Evolutionary conservation across 2,797 vertebrate species (phyloP).

Genomic region (Australoheros facetus): DNA sequence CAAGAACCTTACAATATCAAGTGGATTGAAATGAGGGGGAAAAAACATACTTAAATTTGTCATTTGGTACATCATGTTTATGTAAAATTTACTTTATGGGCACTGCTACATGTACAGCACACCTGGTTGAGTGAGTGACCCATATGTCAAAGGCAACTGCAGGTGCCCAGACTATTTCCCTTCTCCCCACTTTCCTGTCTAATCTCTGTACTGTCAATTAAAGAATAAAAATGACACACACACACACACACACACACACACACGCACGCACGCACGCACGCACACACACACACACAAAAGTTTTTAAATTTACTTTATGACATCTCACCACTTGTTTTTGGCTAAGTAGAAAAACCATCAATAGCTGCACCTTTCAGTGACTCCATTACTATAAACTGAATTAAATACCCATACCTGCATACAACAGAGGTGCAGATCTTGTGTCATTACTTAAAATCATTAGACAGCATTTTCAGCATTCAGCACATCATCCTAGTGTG

Average conservation of each 20-base stretch:
- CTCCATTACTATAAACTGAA: not conserved
- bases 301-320: not conserved
- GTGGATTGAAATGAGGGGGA: not conserved
- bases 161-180: not conserved
- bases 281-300: not conserved
- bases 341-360: not conserved
- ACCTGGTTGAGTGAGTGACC: not conserved
- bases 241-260: too few relatives aligned
- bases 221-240: not conserved
- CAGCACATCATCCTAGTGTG: not conserved
- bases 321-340: not conserved
- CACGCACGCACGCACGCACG: too few relatives aligned
- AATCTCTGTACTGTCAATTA: not conserved
- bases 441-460: not conserved
- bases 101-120: not conserved
- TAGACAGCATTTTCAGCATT: slow-evolving; percentile 1
- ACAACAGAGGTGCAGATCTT: not conserved
- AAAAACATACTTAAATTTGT: not conserved
- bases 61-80: not conserved
- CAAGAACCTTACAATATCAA: not conserved
- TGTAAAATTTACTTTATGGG: not conserved
- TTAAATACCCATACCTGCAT: not conserved
- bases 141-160: not conserved
- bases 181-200: not conserved
- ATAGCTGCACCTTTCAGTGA: not conserved